phyloP scores from a whole-genome alignment of 2,113 vertebrate genomes.

The Nicator chloris region DNA sequence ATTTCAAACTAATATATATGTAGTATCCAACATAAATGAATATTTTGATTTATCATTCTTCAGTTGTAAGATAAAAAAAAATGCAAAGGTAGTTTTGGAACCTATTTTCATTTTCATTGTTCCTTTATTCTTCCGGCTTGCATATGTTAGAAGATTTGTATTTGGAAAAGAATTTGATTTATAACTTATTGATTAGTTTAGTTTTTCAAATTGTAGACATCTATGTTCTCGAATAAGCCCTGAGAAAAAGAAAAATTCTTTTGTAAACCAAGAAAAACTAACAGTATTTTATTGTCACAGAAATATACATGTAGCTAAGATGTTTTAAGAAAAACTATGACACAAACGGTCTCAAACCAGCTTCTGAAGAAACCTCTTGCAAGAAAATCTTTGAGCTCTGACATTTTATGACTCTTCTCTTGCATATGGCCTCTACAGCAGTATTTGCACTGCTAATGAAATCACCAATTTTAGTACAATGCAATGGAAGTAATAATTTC shows the following conservation, averaged over 20 bases:
- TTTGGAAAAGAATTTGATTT: not conserved
- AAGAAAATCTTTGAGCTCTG: not conserved
- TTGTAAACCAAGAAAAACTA: not conserved
- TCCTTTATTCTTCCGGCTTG: not conserved
- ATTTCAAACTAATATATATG: not conserved
- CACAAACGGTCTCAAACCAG: not conserved
- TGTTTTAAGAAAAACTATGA: not conserved
- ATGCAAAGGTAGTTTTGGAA: not conserved
- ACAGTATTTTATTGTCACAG: not conserved
- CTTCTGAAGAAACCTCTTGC: not conserved
- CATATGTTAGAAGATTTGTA: not conserved
- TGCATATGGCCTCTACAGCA: not conserved
- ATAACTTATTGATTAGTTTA: not conserved
- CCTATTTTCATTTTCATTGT: not conserved
- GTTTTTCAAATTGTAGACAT: not conserved
- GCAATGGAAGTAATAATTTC: not conserved
- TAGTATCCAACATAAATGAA: not conserved
- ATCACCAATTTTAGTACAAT: not conserved
- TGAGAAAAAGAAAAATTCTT: not conserved
- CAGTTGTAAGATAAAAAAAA: not conserved
- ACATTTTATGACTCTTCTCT: not conserved
- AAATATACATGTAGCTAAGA: fast-evolving
- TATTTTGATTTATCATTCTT: not conserved
- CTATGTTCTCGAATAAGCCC: not conserved
- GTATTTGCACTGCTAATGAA: not conserved